These are phyloP conservation scores for Anagrus nilaparvatae DNA, from an alignment of 1,140 invertebrate species.

Conservation along the genomic window DNA sequence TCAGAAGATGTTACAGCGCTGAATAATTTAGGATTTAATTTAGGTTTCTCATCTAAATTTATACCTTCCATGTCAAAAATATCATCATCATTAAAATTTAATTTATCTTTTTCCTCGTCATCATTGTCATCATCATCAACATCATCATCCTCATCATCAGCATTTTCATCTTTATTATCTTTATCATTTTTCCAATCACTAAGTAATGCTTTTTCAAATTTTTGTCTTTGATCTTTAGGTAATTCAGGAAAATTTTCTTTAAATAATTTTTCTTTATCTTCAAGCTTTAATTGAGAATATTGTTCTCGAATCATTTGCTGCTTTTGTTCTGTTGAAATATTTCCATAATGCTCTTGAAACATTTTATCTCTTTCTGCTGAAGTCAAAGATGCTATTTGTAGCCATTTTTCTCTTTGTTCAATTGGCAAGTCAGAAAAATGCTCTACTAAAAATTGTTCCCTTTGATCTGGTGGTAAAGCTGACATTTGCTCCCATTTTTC, in stretches of 20 bases:
- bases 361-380: constrained; percentile 35
- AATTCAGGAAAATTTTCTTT: constrained; percentile 41
- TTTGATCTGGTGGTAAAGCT: constrained; percentile 32
- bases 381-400: constrained; percentile 38
- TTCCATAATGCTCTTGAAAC: constrained; percentile 32
- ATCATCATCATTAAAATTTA: constrained; percentile 33
- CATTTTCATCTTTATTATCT: constrained; percentile 2
- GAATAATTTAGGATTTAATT: constrained; percentile 33
- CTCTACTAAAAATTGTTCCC: constrained; percentile 36
- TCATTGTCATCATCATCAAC: constrained; percentile 20
- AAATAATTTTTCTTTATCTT: constrained; percentile 38
- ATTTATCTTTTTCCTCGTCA: constrained; percentile 17
- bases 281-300: constrained; percentile 35
- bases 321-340: constrained; percentile 35
- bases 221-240: constrained; percentile 33
- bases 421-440: constrained; percentile 37
- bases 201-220: constrained; percentile 36
- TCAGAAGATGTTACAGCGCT: constrained; percentile 35
- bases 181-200: constrained; percentile 28
- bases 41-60: constrained; percentile 39
- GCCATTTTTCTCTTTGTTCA: constrained; percentile 37
- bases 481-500: constrained; percentile 42
- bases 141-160: constrained; percentile 13
- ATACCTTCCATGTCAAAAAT: constrained; percentile 59
- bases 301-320: constrained; percentile 39